A percentile compares a stretch with the other conserved stretches of the same genome.
phyloP scores from a whole-genome alignment of 2,888 invertebrate species.

The Mesochorus sp. region DNA sequence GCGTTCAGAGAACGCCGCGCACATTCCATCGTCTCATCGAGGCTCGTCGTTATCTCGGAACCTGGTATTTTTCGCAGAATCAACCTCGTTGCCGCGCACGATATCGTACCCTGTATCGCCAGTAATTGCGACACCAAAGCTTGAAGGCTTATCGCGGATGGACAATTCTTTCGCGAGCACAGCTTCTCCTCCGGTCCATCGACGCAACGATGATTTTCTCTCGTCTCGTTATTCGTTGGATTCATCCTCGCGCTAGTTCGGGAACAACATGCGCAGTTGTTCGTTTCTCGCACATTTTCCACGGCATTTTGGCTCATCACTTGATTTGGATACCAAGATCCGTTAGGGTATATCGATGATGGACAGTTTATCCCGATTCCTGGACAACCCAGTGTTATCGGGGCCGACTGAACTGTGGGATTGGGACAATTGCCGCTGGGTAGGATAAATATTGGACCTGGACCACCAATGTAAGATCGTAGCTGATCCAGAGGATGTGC shows the following conservation, averaged over 20 bases:
- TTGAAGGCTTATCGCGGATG: slow-evolving; percentile 75
- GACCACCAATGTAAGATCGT: slow-evolving; percentile 66
- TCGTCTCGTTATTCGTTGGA: slow-evolving; percentile 15
- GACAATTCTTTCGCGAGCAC: slow-evolving; percentile 75
- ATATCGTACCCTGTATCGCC: slow-evolving; percentile 74
- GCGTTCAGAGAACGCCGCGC: slow-evolving; percentile 69
- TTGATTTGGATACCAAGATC: slow-evolving; percentile 70
- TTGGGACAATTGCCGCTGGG: slow-evolving; percentile 69
- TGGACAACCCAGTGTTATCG: slow-evolving; percentile 48
- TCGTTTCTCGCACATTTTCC: slow-evolving; percentile 7
- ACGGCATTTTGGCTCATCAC: slow-evolving; percentile 47
- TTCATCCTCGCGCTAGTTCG: not conserved
- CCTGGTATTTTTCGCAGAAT: slow-evolving; percentile 74
- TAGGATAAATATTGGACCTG: slow-evolving; percentile 74
- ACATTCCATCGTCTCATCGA: slow-evolving; percentile 75
- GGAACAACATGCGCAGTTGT: slow-evolving; percentile 56
- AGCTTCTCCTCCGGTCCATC: slow-evolving; percentile 67
- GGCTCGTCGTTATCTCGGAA: slow-evolving; percentile 71
- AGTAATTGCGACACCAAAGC: slow-evolving; percentile 77
- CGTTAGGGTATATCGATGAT: slow-evolving; percentile 62
- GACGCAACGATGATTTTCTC: slow-evolving; percentile 66
- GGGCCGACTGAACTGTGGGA: slow-evolving; percentile 24
- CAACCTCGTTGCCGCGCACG: slow-evolving; percentile 75
- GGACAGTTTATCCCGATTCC: slow-evolving; percentile 55
- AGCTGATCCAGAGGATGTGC: slow-evolving; percentile 72